phyloP scores from a whole-genome alignment of 2,888 invertebrate species.

The Diploptera punctata region DNA sequence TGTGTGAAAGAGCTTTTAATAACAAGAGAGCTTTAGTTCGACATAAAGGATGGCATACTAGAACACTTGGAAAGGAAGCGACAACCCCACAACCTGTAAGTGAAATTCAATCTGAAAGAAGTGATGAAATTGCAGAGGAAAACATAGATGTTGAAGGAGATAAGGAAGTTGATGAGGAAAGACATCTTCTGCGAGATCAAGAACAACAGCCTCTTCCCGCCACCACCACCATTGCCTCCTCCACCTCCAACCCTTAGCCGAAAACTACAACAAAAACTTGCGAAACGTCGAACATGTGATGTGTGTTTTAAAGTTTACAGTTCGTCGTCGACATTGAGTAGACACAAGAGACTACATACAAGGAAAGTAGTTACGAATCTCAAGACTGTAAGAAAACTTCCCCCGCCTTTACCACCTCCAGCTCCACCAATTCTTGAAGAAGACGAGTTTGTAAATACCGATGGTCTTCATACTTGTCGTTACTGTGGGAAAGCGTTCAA shows the following conservation, averaged over 20 bases:
- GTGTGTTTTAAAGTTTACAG: constrained; percentile 69
- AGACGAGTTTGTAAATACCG: constrained; percentile 44
- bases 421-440: not conserved
- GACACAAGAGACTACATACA: constrained; percentile 66
- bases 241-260: constrained; percentile 52
- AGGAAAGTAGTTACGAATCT: constrained; percentile 8
- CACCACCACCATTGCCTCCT: too few species aligned
- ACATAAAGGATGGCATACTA: constrained; percentile 53
- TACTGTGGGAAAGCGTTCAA: constrained; percentile 12
- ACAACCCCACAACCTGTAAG: too few species aligned
- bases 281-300: constrained; percentile 57
- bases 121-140: too few species aligned
- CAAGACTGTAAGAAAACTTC: not conserved
- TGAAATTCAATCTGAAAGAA: not conserved
- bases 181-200: too few species aligned
- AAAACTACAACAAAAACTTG: constrained; percentile 38
- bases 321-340: constrained; percentile 66
- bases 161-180: too few species aligned
- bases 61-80: too few species aligned
- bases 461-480: constrained; percentile 51
- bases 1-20: constrained; percentile 56
- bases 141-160: too few species aligned
- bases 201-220: too few species aligned
- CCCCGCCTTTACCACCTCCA: not conserved
- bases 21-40: constrained; percentile 53